phyloP scores from a whole-genome alignment of 2,113 vertebrate species.

The Xyrauchen texanus region DNA sequence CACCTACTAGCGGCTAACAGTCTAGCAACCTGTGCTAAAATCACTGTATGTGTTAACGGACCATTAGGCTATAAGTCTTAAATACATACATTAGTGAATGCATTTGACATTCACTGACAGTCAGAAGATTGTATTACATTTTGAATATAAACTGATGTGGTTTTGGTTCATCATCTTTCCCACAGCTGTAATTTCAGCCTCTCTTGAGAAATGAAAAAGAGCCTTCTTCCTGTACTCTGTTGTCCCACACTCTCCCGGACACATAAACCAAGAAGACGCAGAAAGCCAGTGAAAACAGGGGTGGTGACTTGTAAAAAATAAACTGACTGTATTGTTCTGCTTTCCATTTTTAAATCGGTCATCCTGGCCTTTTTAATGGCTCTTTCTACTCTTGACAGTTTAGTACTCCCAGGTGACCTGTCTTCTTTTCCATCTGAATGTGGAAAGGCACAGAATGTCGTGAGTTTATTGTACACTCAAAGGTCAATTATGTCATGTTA shows the following conservation, averaged over 20 bases:
- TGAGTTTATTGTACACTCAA: background rate
- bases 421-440: background rate
- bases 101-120: background rate
- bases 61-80: too few species aligned
- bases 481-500: background rate
- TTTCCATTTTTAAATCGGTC: slow-evolving; percentile 21
- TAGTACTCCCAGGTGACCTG: slow-evolving; percentile 3
- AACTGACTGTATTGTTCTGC: slow-evolving; percentile 8
- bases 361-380: slow-evolving; percentile 17
- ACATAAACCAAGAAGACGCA: background rate
- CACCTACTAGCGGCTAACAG: too few species aligned
- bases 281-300: background rate
- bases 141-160: background rate
- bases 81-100: background rate
- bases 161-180: background rate
- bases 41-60: too few species aligned
- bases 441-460: background rate
- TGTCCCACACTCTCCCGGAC: background rate
- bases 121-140: background rate
- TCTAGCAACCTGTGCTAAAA: too few species aligned
- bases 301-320: background rate
- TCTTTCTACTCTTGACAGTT: background rate
- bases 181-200: background rate
- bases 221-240: background rate
- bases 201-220: slow-evolving; percentile 17